Evolutionary conservation across 53 echinoderm and acorn worm genomes (phyloP), one percentile per base, ranked within the genome.

Genomic region (Zoroaster sp.): DNA sequence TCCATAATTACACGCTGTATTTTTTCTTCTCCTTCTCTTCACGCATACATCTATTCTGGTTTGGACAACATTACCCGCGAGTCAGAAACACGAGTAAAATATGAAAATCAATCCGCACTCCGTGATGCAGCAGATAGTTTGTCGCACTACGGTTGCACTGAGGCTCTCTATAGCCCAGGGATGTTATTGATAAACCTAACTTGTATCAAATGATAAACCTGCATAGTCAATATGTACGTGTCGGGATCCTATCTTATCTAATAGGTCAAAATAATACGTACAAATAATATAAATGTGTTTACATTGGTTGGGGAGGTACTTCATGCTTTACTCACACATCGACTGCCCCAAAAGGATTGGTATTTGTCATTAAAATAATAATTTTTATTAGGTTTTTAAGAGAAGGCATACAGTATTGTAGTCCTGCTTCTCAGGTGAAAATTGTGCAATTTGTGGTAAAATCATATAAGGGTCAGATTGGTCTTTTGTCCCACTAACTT

Each of bases 41-140:
- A n/a, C 78, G 66, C n/a, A 4, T 4, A 55, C 36, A 35, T 55
- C 80, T 38, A 15, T 39, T 65, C 12, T 18, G 59, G 42, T 9
- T 66, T 43, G 14, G 13, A 44, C 7, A 42, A 13, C 39, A 82
- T 32, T 12, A 25, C 45, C 66, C 33, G 39, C 13, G 23, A 44
- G 43, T 14, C 21, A 6, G 82, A 66, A 67, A 67, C 45, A 66
- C 33, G 45, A 82, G 82, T 14, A 30, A 23, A 82, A 80, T 59
- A 59, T 66, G 67, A 46, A 82, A 82, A 67, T 66, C 68, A 46
- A 82, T 32, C 41, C 40, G 65, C 65, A 42, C 32, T 42, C 25
- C 30, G 33, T 28, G 63, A 28, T 59, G 63, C 63, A 10, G 28
- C 32, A 5, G n/a, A 25, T 82, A 67, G 20, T 7, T 30, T 40